Percentiles rank a stretch among this genome's conserved stretches.
Evolutionary conservation across 2,888 invertebrate species (phyloP).

Genomic region (Lampropteryx suffumata): DNA sequence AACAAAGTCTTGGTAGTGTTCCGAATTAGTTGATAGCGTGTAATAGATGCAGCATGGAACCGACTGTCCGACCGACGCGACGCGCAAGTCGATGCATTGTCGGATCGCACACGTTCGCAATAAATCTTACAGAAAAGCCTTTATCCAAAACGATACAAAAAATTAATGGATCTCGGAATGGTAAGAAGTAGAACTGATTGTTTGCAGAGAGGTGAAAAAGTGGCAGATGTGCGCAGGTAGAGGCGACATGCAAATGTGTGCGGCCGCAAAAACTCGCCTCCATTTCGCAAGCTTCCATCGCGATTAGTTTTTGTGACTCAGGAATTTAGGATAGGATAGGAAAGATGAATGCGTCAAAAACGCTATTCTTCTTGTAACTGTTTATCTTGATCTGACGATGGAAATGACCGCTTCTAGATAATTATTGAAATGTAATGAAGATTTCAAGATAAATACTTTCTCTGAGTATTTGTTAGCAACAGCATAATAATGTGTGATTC

Average conservation of each 20-base stretch:
- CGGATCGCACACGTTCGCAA: constrained; percentile 28
- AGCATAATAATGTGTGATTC: neutral
- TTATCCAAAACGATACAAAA: constrained; percentile 26
- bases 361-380: too few species aligned
- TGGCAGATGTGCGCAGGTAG: constrained; percentile 36
- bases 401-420: too few species aligned
- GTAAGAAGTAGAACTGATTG: constrained; percentile 30
- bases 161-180: constrained; percentile 21
- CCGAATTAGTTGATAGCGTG: too few species aligned
- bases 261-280: constrained; percentile 18
- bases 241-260: constrained; percentile 35
- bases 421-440: too few species aligned
- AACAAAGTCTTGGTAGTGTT: too few species aligned
- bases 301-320: constrained; percentile 11
- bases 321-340: constrained; percentile 14
- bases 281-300: constrained; percentile 10
- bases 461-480: neutral
- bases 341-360: neutral
- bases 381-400: too few species aligned
- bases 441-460: neutral
- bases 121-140: constrained; percentile 28
- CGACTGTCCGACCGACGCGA: neutral
- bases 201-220: constrained; percentile 22
- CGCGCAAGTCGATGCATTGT: too few species aligned
- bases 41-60: neutral